A percentile compares a stretch with the other conserved stretches of the same genome.
These are phyloP conservation scores for Eudyptes chrysolophus DNA, from an alignment of 2,113 vertebrate species.

Conservation along the genomic window DNA sequence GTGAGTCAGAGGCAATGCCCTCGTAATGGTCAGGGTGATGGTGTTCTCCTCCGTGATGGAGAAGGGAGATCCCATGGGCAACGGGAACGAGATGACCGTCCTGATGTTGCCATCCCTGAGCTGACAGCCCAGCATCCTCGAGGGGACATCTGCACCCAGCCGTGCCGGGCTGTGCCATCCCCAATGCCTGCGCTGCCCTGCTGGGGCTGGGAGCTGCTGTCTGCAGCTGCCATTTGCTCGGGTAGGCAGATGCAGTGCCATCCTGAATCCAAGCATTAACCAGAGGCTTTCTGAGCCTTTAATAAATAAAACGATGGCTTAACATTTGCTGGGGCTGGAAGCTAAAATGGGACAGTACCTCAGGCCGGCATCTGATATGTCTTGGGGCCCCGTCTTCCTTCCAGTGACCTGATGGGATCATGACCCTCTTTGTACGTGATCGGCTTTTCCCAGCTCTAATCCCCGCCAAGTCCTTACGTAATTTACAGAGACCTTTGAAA, in stretches of 20 bases:
- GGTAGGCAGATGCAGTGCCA: neutral
- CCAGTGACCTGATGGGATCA: constrained; percentile 46
- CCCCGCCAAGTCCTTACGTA: neutral
- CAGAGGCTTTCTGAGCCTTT: constrained; percentile 13
- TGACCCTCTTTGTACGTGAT: constrained; percentile 45
- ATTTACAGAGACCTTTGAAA: constrained; percentile 20
- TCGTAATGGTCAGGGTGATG: rapidly evolving
- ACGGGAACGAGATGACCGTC: rapidly evolving
- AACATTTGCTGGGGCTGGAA: neutral
- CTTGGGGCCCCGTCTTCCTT: constrained; percentile 32
- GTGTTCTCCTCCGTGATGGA: rapidly evolving
- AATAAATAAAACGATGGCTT: constrained; percentile 4
- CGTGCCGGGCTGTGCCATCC: rapidly evolving
- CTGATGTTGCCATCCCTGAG: neutral
- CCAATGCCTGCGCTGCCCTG: rapidly evolving
- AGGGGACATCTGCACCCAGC: neutral
- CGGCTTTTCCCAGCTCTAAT: constrained; percentile 44
- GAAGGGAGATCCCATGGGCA: neutral
- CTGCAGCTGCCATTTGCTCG: rapidly evolving
- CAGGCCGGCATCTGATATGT: neutral
- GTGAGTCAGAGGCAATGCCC: rapidly evolving
- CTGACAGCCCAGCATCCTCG: neutral
- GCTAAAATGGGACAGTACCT: neutral
- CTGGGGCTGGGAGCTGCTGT: rapidly evolving
- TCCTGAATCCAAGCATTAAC: neutral